These are phyloP conservation scores for Papilio machaon DNA, from an alignment of 1,140 invertebrate genomes.

Conservation along the genomic window DNA sequence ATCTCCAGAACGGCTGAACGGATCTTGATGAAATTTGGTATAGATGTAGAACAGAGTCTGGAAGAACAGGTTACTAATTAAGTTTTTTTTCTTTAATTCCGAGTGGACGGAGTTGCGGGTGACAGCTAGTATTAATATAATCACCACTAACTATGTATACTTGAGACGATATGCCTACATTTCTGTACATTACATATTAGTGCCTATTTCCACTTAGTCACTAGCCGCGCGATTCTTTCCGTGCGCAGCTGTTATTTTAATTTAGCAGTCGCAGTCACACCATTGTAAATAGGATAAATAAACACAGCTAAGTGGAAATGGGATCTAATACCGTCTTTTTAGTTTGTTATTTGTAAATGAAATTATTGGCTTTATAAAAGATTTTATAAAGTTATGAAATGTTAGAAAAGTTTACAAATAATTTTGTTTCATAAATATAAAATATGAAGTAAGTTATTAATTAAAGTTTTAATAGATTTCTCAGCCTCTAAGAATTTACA, in stretches of 20 bases:
- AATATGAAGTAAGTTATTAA: background rate
- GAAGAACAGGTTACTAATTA: no score
- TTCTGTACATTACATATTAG: background rate
- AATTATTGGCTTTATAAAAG: background rate
- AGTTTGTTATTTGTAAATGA: background rate
- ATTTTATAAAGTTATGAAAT: background rate
- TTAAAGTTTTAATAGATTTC: slow-evolving; percentile 3
- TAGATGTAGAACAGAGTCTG: no score
- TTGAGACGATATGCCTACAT: background rate
- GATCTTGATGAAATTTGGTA: no score
- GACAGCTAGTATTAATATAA: no score
- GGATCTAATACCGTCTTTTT: background rate
- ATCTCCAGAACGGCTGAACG: no score
- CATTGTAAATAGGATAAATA: background rate
- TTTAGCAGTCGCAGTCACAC: no score
- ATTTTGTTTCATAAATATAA: slow-evolving; percentile 12
- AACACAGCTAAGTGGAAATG: background rate
- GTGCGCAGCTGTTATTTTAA: no score
- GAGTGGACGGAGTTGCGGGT: no score
- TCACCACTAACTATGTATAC: no score
- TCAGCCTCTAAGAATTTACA: background rate
- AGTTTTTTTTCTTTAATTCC: no score
- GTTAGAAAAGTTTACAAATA: background rate
- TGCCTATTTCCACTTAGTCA: background rate
- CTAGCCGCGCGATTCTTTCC: background rate